Base-by-base conservation (phyloP, 2,888 invertebrate species). In the Azorinus chamasolen region DNA sequence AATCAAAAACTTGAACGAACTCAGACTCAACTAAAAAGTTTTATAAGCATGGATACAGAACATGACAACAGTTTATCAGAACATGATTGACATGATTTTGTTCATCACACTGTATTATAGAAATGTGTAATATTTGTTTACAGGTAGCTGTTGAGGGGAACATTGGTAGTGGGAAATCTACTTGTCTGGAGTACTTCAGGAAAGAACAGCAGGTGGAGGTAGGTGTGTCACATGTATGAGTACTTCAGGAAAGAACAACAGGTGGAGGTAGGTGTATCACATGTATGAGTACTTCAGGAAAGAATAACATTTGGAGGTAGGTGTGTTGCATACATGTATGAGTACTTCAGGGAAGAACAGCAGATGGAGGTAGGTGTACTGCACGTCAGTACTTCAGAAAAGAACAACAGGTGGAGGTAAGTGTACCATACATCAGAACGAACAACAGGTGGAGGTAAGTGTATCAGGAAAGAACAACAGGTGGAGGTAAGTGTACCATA, bases 141-240 rank as follows among this genome's bases (percentile, higher is more conserved):
- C 57, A 89, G 88, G 90, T 92, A 20, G 85, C 89, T 27, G 91
- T 92, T 12, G 92, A 92, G 78, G 92, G 92, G 8, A 92, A 92
- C 73, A 92, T 92, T 69, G 92, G 91, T 6, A 87, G 89, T 82
- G 92, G 92, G n/a, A 92, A 92, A 74, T 87, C 88, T 27, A 91
- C 91, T 41, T 91, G 92, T 79, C 81, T 92, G n/a, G 77, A 90
- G 53, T 85, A 90, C 59, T 90, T 92, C 76, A 79, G 82, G 39
- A 84, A 85, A 32, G 83, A 83, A 20, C 70, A 83, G 24, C 73
- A 84, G 61, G 87, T 87, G 18, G 87, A 90, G 80, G 88, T 91
- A 45, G 46, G 53, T 24, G 5, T 18, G 45, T 14, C n/a, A n/a
- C n/a, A n/a, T 41, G 41, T 41, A 14, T 41, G 77, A 90, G 53